Evolutionary conservation across 2,113 vertebrate genomes (phyloP).

Genomic region (Malaclemys terrapin): DNA sequence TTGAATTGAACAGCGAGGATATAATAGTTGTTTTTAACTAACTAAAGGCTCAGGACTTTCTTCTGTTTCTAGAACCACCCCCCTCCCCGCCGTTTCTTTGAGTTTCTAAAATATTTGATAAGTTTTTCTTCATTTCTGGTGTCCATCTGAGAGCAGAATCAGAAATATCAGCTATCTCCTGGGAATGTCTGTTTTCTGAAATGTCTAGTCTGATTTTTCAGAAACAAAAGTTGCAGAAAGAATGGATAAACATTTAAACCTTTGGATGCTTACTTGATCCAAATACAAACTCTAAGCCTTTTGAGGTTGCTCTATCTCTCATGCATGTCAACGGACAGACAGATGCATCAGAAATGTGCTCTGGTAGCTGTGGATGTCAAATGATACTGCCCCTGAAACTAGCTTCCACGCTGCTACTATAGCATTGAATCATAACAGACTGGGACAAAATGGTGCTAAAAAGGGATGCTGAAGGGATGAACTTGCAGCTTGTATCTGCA

Average conservation of each 20-base stretch:
- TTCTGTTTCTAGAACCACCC: not conserved
- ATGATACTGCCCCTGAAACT: not conserved
- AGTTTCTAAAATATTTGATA: not conserved
- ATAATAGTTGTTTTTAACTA: not conserved
- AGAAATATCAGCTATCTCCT: not conserved
- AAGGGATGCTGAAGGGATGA: not conserved
- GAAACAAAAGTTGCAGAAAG: not conserved
- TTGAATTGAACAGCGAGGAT: not conserved
- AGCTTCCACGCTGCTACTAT: too few species aligned
- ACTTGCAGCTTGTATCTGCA: not conserved
- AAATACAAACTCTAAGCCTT: slow-evolving; percentile 1
- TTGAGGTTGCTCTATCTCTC: slow-evolving; percentile 15
- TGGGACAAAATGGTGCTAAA: not conserved
- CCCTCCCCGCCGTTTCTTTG: not conserved
- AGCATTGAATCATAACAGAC: too few species aligned
- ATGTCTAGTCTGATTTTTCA: not conserved
- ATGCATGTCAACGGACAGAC: not conserved
- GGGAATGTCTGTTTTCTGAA: not conserved
- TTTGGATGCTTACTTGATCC: not conserved
- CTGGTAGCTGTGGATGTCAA: not conserved
- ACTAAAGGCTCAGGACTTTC: not conserved
- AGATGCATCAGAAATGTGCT: not conserved
- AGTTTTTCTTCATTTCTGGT: not conserved
- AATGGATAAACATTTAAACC: not conserved
- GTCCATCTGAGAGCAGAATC: not conserved